Base-by-base conservation (phyloP, 1,140 invertebrate genomes). In the Drosophila insularis region DNA sequence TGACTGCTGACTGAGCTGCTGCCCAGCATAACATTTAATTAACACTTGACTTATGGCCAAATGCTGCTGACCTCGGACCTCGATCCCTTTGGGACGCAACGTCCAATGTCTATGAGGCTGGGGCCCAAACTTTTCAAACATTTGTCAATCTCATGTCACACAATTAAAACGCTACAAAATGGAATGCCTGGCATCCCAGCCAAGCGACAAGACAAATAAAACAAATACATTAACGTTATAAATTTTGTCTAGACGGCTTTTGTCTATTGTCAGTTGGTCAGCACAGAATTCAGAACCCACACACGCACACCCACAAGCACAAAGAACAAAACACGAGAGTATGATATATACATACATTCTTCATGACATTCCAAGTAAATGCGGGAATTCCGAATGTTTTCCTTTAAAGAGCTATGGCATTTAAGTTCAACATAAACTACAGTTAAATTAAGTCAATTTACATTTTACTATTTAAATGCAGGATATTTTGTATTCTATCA, bases 171-270 rank as follows among this genome's bases (percentile, higher is more conserved):
- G 63, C 60, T 72, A 62, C 63, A 54, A 58, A 65, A 31, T 43
- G 68, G 77, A 68, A 85, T 86, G 63, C 53, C 58, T 11, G 53
- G 68, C 37, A 61, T 61, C 10, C 56, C 13, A 37, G 6, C 10
- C 13, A 55, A 40, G n/a, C 71, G 60, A 66, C 43, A 56, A 43
- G 63, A 37, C 75, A 63, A 68, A 37, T 62, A 74, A 63, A 67
- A 3, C 35, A 78, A 77, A 72, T 74, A 76, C 66, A 50, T 50
- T 50, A 50, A 21, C 19, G 43, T 89, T 89, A 89, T 74, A 87
- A 79, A 89, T 77, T 76, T 86, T 80, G 82, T 87, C 82, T 87
- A 87, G 82, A 87, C 82, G 56, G 55, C 84, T 63, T 78, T 82
- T 87, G 79, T 89, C 82, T 79, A 79, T 75, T 11, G 27, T 35